These are phyloP conservation scores for Equus przewalskii DNA, from an alignment of 2,113 vertebrate species.

Conservation along the genomic window DNA sequence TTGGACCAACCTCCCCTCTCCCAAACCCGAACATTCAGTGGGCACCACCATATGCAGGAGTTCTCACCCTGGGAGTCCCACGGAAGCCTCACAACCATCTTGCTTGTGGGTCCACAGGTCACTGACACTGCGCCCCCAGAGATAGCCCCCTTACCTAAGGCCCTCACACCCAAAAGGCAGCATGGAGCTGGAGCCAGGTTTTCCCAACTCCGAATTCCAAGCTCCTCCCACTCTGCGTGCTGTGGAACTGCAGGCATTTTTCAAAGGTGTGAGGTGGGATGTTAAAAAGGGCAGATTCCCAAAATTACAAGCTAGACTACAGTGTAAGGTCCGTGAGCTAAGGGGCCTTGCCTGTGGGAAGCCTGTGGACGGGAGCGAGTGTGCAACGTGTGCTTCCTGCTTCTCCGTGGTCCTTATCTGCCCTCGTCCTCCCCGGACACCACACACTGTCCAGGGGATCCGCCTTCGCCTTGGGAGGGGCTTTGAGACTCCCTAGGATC, in stretches of 20 bases:
- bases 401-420: not conserved
- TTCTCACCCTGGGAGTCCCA: too few species aligned
- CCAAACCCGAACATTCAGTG: not conserved
- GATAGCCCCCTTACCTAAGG: fast-evolving
- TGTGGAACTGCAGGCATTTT: not conserved
- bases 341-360: fast-evolving
- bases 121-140: not conserved
- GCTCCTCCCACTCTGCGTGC: not conserved
- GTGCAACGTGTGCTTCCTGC: not conserved
- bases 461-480: not conserved
- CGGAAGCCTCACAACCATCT: not conserved
- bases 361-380: fast-evolving
- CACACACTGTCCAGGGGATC: not conserved
- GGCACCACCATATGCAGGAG: fast-evolving
- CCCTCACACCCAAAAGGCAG: not conserved
- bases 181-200: not conserved
- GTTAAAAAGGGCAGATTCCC: not conserved
- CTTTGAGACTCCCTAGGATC: not conserved
- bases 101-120: not conserved
- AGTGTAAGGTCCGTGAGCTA: too few species aligned
- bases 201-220: not conserved
- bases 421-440: too few species aligned
- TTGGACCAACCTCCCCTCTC: not conserved
- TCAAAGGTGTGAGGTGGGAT: not conserved
- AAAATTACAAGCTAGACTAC: not conserved